These are phyloP conservation scores for Drosophila melanica DNA, from an alignment of 1,140 invertebrate genomes.

Conservation along the genomic window DNA sequence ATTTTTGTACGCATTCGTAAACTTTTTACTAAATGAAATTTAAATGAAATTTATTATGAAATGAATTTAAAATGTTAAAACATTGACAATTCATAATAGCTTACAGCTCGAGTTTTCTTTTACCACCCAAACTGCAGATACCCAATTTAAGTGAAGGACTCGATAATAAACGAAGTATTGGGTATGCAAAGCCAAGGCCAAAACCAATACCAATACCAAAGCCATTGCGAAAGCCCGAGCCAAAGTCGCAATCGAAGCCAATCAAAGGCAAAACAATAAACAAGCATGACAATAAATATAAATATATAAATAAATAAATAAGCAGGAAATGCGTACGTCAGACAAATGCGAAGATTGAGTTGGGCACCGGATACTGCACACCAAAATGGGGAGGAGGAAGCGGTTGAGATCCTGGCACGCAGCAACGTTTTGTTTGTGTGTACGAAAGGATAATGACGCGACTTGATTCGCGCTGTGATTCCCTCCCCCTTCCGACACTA, in stretches of 20 bases:
- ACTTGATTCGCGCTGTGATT: conserved; percentile 24
- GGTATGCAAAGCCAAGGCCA: conserved; percentile 23
- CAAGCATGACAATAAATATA: conserved; percentile 79
- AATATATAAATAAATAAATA: conserved; percentile 73
- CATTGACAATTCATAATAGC: no score
- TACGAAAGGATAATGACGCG: conserved; percentile 71
- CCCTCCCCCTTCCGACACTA: background rate
- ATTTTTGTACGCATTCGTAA: no score
- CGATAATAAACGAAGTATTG: conserved; percentile 9
- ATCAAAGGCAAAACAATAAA: conserved; percentile 79
- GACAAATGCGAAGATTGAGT: conserved; percentile 42
- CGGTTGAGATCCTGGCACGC: conserved; percentile 8
- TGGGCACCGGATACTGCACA: conserved; percentile 5
- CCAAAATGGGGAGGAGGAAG: background rate
- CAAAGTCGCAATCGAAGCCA: conserved; percentile 50
- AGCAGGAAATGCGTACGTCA: conserved; percentile 27
- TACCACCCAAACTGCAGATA: background rate
- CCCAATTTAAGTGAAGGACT: background rate
- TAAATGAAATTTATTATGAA: no score
- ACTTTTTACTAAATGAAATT: no score
- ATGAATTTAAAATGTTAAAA: background rate
- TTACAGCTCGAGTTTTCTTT: no score
- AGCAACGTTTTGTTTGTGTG: conserved; percentile 38
- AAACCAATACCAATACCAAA: conserved; percentile 19
- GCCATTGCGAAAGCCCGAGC: background rate